Percentiles rank a stretch among this genome's conserved stretches.
phyloP scores from a whole-genome alignment of 2,113 vertebrate genomes.

The Sinocyclocheilus grahami region DNA sequence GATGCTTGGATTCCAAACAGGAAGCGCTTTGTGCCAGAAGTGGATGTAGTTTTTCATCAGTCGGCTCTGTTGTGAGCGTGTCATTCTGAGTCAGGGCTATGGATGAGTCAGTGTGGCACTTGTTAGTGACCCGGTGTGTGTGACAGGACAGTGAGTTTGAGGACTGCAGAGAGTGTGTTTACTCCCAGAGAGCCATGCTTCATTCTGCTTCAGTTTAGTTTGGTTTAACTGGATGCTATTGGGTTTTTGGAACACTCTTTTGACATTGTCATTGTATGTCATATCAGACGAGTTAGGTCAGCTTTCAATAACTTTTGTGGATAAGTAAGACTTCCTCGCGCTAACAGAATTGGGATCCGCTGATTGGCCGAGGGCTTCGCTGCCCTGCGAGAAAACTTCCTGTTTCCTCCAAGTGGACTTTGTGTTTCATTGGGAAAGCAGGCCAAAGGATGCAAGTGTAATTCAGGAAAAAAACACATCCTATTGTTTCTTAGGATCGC shows the following conservation, averaged over 20 bases:
- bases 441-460: conserved; percentile 71
- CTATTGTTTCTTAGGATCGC: conserved; percentile 70
- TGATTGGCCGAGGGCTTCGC: conserved; percentile 65
- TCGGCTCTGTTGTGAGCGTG: conserved; percentile 37
- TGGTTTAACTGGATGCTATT: neutral
- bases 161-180: neutral
- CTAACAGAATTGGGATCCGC: neutral
- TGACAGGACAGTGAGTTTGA: neutral
- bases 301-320: conserved; percentile 37
- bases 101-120: conserved; percentile 65
- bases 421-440: conserved; percentile 65
- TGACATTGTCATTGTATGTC: conserved; percentile 7
- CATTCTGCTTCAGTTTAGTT: neutral
- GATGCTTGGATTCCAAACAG: conserved; percentile 55
- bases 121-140: conserved; percentile 37
- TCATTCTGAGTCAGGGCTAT: conserved; percentile 55
- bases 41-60: conserved; percentile 19
- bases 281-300: conserved; percentile 19
- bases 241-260: neutral
- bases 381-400: conserved; percentile 74
- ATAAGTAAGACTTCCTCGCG: conserved; percentile 38
- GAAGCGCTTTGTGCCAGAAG: neutral
- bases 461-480: conserved; percentile 77
- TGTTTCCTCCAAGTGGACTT: conserved; percentile 65
- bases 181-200: conserved; percentile 9